Conservation (phyloP, 2,888 invertebrate species). For the Hirtodrosophila duncani region DNA sequence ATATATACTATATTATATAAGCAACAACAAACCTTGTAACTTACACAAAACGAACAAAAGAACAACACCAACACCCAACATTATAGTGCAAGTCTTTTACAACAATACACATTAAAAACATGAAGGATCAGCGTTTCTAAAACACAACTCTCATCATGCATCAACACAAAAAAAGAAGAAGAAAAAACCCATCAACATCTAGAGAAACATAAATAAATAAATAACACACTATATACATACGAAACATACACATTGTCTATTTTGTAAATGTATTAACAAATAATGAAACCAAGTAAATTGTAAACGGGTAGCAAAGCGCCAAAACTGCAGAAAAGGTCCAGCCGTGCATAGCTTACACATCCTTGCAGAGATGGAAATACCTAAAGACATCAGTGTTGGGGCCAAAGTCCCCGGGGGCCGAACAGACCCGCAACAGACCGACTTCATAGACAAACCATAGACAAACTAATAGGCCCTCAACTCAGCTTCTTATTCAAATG, state of each 20-base stretch:
- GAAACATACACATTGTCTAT: conserved; percentile 40
- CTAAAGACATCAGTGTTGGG: too few species aligned
- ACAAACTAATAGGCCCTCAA: too few species aligned
- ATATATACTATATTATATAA: conserved; percentile 31
- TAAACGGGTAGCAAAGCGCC: conserved; percentile 14
- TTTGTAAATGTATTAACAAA: conserved; percentile 47
- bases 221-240: conserved; percentile 34
- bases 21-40: conserved; percentile 22
- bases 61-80: conserved; percentile 21
- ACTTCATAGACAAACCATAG: too few species aligned
- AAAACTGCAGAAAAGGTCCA: too few species aligned
- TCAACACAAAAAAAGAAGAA: conserved; percentile 16
- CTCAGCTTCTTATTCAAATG: too few species aligned
- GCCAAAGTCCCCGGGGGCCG: too few species aligned
- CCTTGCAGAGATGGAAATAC: too few species aligned
- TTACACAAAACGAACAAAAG: conserved; percentile 1
- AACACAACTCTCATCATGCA: conserved; percentile 46
- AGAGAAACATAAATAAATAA: conserved; percentile 21
- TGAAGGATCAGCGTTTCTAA: conserved; percentile 59
- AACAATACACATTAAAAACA: conserved; percentile 27
- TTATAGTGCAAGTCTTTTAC: conserved; percentile 47
- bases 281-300: conserved; percentile 10
- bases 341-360: too few species aligned
- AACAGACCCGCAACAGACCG: too few species aligned
- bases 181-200: conserved; percentile 10